These are phyloP conservation scores for Xiphydria camelus DNA, from an alignment of 2,888 invertebrate genomes.

Conservation along the genomic window DNA sequence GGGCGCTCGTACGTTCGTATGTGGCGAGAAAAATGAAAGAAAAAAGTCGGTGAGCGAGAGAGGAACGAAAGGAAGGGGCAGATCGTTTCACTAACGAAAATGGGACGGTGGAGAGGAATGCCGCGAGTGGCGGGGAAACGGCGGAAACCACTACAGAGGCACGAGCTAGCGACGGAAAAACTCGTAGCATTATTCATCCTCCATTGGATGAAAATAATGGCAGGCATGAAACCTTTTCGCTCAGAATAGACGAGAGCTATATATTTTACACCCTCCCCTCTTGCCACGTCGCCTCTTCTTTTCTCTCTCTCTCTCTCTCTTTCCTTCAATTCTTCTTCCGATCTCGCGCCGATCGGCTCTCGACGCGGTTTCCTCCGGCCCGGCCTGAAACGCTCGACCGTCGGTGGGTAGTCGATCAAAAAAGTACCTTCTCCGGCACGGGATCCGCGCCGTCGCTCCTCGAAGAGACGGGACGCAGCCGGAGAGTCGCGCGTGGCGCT, in stretches of 20 bases:
- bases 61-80: no score
- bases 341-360: background rate
- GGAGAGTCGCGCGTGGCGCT: no score
- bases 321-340: background rate
- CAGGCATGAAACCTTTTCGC: slow-evolving; percentile 28
- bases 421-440: background rate
- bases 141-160: no score
- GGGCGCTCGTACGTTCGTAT: no score
- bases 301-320: background rate
- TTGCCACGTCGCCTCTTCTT: background rate
- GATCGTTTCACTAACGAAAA: no score
- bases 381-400: background rate
- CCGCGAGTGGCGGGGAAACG: no score
- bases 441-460: no score
- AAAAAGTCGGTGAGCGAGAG: no score
- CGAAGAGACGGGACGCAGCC: no score
- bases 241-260: slow-evolving; percentile 12
- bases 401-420: background rate
- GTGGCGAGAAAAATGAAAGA: no score
- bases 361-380: background rate
- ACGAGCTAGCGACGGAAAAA: slow-evolving; percentile 14
- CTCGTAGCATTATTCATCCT: slow-evolving; percentile 39
- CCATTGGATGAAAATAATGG: slow-evolving; percentile 45
- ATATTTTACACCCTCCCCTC: background rate
- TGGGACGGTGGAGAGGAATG: no score